Evolutionary conservation across 2,797 vertebrate genomes (phyloP), one percentile per base, ranked within the genome.

Genomic region (Podargus strigoides): DNA sequence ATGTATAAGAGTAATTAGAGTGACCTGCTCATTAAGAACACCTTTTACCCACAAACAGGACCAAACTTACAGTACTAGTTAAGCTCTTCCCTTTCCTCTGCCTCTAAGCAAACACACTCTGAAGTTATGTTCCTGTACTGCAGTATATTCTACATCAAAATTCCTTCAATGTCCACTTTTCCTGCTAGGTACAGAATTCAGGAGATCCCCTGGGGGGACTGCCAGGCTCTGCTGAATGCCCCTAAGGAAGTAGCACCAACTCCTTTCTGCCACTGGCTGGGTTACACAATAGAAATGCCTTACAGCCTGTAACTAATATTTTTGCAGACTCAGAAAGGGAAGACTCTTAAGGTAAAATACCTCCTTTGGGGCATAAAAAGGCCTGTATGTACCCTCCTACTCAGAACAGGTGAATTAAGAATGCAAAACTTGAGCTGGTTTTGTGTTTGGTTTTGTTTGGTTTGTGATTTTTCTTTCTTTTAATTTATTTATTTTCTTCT

Each of bases 1-100:
- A 27, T 26, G 14, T 6, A 0, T 2, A 10, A 2, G 26, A 68
- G 27, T 12, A 63, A 32, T 9, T 22, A 37, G 17, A 12, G 9
- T 4, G 11, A 5, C 10, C 36, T 30, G 32, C 67, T 67, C 72
- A 26, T 28, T 15, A 59, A n/a, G 30, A 78, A 58, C 20, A 53
- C 28, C 47, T 74, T 41, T 80, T 62, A 85, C 13, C 39, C 50
- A 69, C 26, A 16, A 32, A 26, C 9, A 68, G 46, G 11, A 39
- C 4, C 30, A 49, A 64, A 18, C 9, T 20, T 59, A 58, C 39
- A 41, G 37, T 3, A 2, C 39, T 49, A 34, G 6, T 44, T 50
- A 16, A 13, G n/a, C 13, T 55, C 30, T 56, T 64, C 28, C 32
- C 62, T 76, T 21, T 60, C 28, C 53, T 64, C 49, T 68, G 62